Evolutionary conservation across 2,797 vertebrate genomes (phyloP).

Genomic region (Helostoma temminkii): DNA sequence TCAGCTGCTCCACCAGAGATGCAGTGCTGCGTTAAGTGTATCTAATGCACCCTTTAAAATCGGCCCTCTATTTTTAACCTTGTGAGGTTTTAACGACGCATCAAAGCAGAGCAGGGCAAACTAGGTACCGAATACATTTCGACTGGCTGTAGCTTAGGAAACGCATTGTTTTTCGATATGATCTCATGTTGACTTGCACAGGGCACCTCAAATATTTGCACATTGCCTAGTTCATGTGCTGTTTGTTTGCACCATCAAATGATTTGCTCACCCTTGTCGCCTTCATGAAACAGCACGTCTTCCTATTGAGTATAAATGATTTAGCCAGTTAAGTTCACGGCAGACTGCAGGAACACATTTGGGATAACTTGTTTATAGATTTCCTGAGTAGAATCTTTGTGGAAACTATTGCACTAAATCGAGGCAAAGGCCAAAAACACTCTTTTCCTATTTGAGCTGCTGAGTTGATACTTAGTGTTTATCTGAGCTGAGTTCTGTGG

Average conservation of each 20-base stretch:
- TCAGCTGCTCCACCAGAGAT: constrained; percentile 63
- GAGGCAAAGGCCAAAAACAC: background rate
- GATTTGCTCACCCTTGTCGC: background rate
- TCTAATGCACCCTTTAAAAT: constrained; percentile 75
- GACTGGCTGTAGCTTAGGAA: constrained; percentile 19
- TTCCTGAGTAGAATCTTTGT: background rate
- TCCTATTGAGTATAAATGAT: constrained; percentile 16
- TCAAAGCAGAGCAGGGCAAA: constrained; percentile 25
- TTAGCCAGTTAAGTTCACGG: background rate
- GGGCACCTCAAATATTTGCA: constrained; percentile 6
- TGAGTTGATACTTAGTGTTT: background rate
- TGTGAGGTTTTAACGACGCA: constrained; percentile 51
- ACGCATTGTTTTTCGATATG: constrained; percentile 5
- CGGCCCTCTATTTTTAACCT: constrained; percentile 70
- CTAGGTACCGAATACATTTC: constrained; percentile 20
- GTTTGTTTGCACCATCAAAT: constrained; percentile 22
- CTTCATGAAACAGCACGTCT: constrained; percentile 15
- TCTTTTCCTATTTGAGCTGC: background rate
- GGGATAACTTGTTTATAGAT: background rate
- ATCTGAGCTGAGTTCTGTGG: too few species aligned
- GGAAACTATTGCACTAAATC: background rate
- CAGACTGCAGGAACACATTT: constrained; percentile 4
- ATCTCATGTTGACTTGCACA: constrained; percentile 23
- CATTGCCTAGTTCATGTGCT: background rate
- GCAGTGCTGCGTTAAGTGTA: constrained; percentile 70